Percentiles rank a stretch among this genome's conserved stretches.
phyloP scores from a whole-genome alignment of 2,113 vertebrate genomes.

The Podarcis muralis region DNA sequence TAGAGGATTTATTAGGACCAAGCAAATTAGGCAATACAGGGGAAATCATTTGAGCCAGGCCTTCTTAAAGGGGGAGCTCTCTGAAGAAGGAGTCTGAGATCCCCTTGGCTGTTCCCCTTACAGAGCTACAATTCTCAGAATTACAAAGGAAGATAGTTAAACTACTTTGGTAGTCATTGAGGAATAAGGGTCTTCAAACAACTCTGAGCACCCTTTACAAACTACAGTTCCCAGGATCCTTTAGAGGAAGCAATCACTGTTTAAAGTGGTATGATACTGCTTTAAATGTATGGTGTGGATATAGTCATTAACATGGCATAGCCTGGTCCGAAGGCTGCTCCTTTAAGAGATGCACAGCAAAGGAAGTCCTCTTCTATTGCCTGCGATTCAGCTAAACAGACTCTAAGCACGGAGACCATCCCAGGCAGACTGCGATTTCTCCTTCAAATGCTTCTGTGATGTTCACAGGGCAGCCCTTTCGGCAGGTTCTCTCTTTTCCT shows the following conservation, averaged over 20 bases:
- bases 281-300: neutral
- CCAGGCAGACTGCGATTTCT: neutral
- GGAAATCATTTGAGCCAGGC: neutral
- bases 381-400: neutral
- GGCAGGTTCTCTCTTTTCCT: neutral
- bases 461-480: slow-evolving; percentile 24
- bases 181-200: neutral
- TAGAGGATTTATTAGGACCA: neutral
- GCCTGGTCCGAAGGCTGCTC: neutral
- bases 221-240: too few relatives aligned
- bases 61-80: neutral
- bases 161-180: neutral
- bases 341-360: neutral
- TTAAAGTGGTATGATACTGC: too few relatives aligned
- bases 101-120: too few relatives aligned
- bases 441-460: slow-evolving; percentile 30
- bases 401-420: neutral
- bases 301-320: neutral
- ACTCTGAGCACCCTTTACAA: too few relatives aligned
- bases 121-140: too few relatives aligned
- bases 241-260: too few relatives aligned
- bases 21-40: neutral
- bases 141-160: too few relatives aligned
- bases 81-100: neutral
- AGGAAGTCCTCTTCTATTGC: slow-evolving; percentile 1